Conservation (phyloP, 2,797 vertebrate genomes). For the Malacoctenus gilli region DNA sequence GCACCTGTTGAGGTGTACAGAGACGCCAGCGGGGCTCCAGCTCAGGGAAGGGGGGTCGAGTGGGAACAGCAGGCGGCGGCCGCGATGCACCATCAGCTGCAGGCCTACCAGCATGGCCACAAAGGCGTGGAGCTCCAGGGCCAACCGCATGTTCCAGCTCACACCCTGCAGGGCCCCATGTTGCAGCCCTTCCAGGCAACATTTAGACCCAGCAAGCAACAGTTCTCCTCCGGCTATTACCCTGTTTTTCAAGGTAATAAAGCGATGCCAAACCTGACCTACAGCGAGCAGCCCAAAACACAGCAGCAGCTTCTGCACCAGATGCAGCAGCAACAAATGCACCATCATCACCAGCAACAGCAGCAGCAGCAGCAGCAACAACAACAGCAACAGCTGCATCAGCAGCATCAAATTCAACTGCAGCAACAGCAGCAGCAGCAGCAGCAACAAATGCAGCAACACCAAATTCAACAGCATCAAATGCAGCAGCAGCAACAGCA, state of each 20-base stretch:
- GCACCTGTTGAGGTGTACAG: slow-evolving; percentile 73
- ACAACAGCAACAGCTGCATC: slow-evolving; percentile 77
- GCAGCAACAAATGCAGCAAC: slow-evolving; percentile 78
- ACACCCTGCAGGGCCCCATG: slow-evolving; percentile 72
- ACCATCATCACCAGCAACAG: slow-evolving; percentile 76
- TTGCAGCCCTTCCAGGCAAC: slow-evolving; percentile 90
- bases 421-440: slow-evolving; percentile 75
- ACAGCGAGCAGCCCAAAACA: slow-evolving; percentile 75
- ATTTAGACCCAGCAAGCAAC: slow-evolving; percentile 87
- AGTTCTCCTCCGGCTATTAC: slow-evolving; percentile 80
- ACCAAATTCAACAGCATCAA: slow-evolving; percentile 71
- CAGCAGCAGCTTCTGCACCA: slow-evolving; percentile 75
- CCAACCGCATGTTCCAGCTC: slow-evolving; percentile 61
- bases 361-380: slow-evolving; percentile 76
- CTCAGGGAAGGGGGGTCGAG: slow-evolving; percentile 74
- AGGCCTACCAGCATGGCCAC: slow-evolving; percentile 81
- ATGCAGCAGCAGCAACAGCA: slow-evolving; percentile 55
- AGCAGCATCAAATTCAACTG: slow-evolving; percentile 47
- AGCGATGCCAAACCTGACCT: slow-evolving; percentile 76
- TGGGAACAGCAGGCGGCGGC: slow-evolving; percentile 77
- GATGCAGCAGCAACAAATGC: slow-evolving; percentile 66
- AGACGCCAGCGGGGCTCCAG: slow-evolving; percentile 66
- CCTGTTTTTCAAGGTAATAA: slow-evolving; percentile 86
- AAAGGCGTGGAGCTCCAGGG: slow-evolving; percentile 69
- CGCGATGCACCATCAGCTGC: slow-evolving; percentile 78